Conservation (phyloP, 2,888 invertebrate species). For the Plagodis pulveraria region DNA sequence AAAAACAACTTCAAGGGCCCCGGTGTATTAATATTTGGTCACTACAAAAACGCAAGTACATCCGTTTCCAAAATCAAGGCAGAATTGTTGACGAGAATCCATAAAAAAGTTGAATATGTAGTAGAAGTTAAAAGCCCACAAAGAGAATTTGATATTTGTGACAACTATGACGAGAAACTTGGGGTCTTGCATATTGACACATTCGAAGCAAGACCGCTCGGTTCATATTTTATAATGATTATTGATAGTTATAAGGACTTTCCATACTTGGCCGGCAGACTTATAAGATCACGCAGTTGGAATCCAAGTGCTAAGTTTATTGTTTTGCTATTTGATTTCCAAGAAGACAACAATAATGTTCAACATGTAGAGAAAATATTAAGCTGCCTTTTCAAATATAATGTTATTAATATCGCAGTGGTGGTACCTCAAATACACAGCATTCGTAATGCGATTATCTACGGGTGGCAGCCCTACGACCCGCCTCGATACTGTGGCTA, state of each 20-base stretch:
- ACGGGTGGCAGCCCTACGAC: slow-evolving; percentile 69
- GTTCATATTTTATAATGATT: slow-evolving; percentile 65
- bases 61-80: slow-evolving; percentile 52
- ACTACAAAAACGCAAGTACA: slow-evolving; percentile 51
- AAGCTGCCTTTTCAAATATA: slow-evolving; percentile 61
- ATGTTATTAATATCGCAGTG: slow-evolving; percentile 62
- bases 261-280: slow-evolving; percentile 50
- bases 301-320: slow-evolving; percentile 69
- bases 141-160: slow-evolving; percentile 50
- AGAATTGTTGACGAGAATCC: slow-evolving; percentile 52
- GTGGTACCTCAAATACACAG: slow-evolving; percentile 55
- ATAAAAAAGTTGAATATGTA: slow-evolving; percentile 47
- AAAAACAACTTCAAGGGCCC: slow-evolving; percentile 53
- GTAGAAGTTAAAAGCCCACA: slow-evolving; percentile 55
- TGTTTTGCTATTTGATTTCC: slow-evolving; percentile 58
- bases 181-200: slow-evolving; percentile 49
- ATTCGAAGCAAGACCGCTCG: slow-evolving; percentile 49
- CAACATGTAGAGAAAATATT: slow-evolving; percentile 58
- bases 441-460: slow-evolving; percentile 58
- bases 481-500: slow-evolving; percentile 73
- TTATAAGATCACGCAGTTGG: slow-evolving; percentile 65
- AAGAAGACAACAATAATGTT: slow-evolving; percentile 39
- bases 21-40: slow-evolving; percentile 60
- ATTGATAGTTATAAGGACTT: slow-evolving; percentile 61
- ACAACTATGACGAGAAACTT: slow-evolving; percentile 37